Evolutionary conservation across 2,888 invertebrate genomes (phyloP).

Genomic region (Bibio marci): DNA sequence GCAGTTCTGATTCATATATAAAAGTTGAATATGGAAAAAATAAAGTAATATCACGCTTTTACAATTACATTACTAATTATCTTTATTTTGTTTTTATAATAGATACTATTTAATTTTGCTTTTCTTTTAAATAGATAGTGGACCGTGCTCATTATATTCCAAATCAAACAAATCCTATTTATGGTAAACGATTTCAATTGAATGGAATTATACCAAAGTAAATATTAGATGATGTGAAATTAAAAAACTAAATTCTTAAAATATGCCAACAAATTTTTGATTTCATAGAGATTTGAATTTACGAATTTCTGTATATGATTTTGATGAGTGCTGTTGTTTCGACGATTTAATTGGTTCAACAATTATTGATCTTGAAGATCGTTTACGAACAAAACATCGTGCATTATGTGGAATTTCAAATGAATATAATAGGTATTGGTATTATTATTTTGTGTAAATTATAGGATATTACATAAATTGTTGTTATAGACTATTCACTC

Average conservation of each 20-base stretch:
- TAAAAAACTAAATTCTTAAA: background rate
- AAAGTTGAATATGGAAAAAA: slow-evolving; percentile 48
- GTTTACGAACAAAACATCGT: slow-evolving; percentile 62
- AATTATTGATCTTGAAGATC: slow-evolving; percentile 69
- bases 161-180: slow-evolving; percentile 64
- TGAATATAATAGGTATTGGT: slow-evolving; percentile 51
- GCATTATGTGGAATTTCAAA: slow-evolving; percentile 60
- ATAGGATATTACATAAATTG: background rate
- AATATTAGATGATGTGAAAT: background rate
- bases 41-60: slow-evolving; percentile 21
- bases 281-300: slow-evolving; percentile 62
- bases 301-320: slow-evolving; percentile 57
- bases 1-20: slow-evolving; percentile 65
- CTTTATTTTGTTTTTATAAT: too few species aligned
- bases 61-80: too few species aligned
- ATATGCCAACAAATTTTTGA: slow-evolving; percentile 8
- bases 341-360: slow-evolving; percentile 78
- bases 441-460: slow-evolving; percentile 10
- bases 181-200: slow-evolving; percentile 47
- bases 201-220: slow-evolving; percentile 21
- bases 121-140: slow-evolving; percentile 24
- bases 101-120: too few species aligned
- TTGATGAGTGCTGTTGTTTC: slow-evolving; percentile 38
- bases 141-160: slow-evolving; percentile 53
- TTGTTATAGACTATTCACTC: too few species aligned